Evolutionary conservation across 2,888 invertebrate genomes (phyloP), one percentile per base, ranked within the genome.

Genomic region (Cordylochernes scorpioides): DNA sequence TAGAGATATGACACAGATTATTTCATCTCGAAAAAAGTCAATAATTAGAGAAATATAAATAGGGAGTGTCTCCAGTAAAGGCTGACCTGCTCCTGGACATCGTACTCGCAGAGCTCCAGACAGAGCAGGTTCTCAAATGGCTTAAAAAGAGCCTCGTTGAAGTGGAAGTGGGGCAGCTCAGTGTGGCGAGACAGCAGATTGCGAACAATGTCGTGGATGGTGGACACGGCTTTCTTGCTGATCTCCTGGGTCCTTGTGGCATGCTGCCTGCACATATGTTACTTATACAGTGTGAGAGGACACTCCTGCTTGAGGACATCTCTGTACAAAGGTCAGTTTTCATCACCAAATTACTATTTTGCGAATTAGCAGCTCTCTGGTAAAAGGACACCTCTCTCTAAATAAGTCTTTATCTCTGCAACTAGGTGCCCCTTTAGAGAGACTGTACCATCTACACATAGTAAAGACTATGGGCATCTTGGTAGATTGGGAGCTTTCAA

Each of bases 71-170:
- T 19, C n/a, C 8, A 19, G 8, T 19, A 19, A 19, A 19, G n/a
- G 8, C 38, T 43, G 50, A 70, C 75, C 52, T 61, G 60, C 45
- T 64, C 63, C 60, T 84, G 82, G 22, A 86, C 78, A 52, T 91
- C 88, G 33, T 71, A 66, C 52, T 86, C 84, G 50, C 86, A 86
- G 7, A 82, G 60, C 49, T 91, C 88, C 46, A 86, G 63, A 49
- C 84, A 86, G 1, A 91, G 59, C 22, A 91, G 63, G 49, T 84
- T 86, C 54, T 91, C 86, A 49, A 86, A 86, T 0, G 88, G 86
- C 48, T 88, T 86, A 42, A 88, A 67, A 6, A 88, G 59, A 1
- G 82, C 78, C 52, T 88, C 88, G 50, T 88, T 84, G 51, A 88
- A 82, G 50, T 88, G 86, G 54, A 86, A 88, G 54, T 86, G 77